Evolutionary conservation across 2,888 invertebrate species (phyloP).

Genomic region (Ochropleura plecta): DNA sequence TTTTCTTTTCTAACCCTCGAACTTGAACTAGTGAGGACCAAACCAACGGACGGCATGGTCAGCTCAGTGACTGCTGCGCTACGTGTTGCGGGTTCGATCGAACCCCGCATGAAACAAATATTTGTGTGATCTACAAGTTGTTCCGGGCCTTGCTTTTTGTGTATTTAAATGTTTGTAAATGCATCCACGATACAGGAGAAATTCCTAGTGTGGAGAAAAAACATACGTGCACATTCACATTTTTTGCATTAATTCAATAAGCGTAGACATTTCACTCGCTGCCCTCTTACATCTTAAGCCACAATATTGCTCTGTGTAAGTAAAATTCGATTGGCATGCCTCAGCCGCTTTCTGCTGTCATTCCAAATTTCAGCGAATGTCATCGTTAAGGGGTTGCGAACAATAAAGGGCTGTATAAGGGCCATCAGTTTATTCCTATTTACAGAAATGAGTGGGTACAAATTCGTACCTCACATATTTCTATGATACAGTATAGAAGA

Average conservation of each 20-base stretch:
- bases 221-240: background rate
- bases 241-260: background rate
- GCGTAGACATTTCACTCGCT: background rate
- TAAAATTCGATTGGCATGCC: constrained; percentile 85
- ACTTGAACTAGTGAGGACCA: background rate
- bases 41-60: background rate
- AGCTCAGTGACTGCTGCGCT: too few species aligned
- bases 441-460: constrained; percentile 56
- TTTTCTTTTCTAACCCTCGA: background rate
- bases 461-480: constrained; percentile 37
- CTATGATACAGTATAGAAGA: constrained; percentile 14
- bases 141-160: too few species aligned
- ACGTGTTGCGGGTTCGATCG: too few species aligned
- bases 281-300: constrained; percentile 51
- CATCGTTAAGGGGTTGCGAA: constrained; percentile 74
- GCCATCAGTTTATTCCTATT: constrained; percentile 61
- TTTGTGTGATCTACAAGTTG: too few species aligned
- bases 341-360: constrained; percentile 81
- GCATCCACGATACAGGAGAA: too few species aligned
- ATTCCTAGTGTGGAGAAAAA: too few species aligned
- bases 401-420: constrained; percentile 55
- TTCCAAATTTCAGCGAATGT: constrained; percentile 82
- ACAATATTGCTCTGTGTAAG: constrained; percentile 72
- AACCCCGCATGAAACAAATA: too few species aligned
- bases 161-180: too few species aligned